phyloP scores from a whole-genome alignment of 2,113 vertebrate genomes.

The Gasterosteus nipponicus region DNA sequence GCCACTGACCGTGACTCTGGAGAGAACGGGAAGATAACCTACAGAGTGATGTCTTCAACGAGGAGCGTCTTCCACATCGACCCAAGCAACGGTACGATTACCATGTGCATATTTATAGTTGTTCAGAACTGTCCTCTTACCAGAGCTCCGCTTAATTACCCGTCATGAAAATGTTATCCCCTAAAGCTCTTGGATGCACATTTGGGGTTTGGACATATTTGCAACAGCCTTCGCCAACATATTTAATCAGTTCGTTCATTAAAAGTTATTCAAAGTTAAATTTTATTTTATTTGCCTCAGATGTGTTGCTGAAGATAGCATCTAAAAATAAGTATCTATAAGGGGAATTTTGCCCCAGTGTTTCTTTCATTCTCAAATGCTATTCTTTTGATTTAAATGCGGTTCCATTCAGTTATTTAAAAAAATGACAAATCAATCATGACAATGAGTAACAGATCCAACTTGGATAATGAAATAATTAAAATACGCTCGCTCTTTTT shows the following conservation, averaged over 20 bases:
- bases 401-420: constrained; percentile 17
- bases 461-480: neutral
- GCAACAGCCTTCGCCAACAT: constrained; percentile 30
- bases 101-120: constrained; percentile 3
- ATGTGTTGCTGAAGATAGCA: constrained; percentile 48
- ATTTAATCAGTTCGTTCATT: constrained; percentile 54
- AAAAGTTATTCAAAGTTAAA: constrained; percentile 41
- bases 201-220: constrained; percentile 38
- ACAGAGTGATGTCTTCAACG: constrained; percentile 84
- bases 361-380: constrained; percentile 13
- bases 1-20: constrained; percentile 91
- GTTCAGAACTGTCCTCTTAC: constrained; percentile 24
- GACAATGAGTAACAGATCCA: neutral
- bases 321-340: constrained; percentile 39
- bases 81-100: constrained; percentile 87
- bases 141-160: constrained; percentile 24
- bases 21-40: constrained; percentile 90
- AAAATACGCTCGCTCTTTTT: neutral
- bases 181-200: constrained; percentile 11
- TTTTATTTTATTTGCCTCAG: constrained; percentile 41
- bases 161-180: constrained; percentile 18
- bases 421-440: neutral
- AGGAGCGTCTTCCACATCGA: constrained; percentile 87
- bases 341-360: constrained; percentile 8
- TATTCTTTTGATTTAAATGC: constrained; percentile 16